These are phyloP conservation scores for Drosophila algonquin DNA, from an alignment of 2,888 invertebrate species.

Conservation along the genomic window DNA sequence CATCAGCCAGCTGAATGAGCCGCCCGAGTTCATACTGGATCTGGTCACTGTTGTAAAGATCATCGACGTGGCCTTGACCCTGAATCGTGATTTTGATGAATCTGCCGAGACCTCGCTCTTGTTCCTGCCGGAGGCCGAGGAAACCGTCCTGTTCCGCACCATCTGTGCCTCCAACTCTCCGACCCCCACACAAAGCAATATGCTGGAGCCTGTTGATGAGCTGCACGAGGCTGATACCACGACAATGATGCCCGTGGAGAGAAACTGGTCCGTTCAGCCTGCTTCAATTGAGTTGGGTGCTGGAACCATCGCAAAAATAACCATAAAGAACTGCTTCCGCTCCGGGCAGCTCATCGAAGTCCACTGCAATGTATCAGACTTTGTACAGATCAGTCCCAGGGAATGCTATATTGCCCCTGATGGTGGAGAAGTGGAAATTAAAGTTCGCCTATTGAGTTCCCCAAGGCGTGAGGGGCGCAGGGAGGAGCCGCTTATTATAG, in stretches of 20 bases:
- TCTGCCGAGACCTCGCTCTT: constrained; percentile 75
- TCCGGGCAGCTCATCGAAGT: constrained; percentile 80
- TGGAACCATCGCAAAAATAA: constrained; percentile 45
- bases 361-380: constrained; percentile 67
- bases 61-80: constrained; percentile 81
- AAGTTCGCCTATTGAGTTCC: constrained; percentile 50
- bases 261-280: constrained; percentile 78
- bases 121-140: constrained; percentile 81
- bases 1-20: constrained; percentile 74
- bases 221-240: constrained; percentile 60
- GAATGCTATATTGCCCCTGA: constrained; percentile 76
- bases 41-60: constrained; percentile 77
- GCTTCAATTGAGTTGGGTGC: constrained; percentile 61
- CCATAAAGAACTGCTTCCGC: constrained; percentile 70
- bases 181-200: constrained; percentile 60
- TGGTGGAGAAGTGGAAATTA: constrained; percentile 69
- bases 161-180: constrained; percentile 73
- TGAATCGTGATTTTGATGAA: constrained; percentile 81
- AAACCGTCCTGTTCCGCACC: constrained; percentile 82
- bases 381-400: constrained; percentile 75
- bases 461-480: constrained; percentile 35
- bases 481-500: constrained; percentile 66
- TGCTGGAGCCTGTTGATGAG: constrained; percentile 77
- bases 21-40: constrained; percentile 75
- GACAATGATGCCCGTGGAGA: constrained; percentile 43